Percentiles rank a stretch among this genome's conserved stretches.
Conservation (phyloP, 2,113 vertebrate genomes). For the Podarcis raffonei region DNA sequence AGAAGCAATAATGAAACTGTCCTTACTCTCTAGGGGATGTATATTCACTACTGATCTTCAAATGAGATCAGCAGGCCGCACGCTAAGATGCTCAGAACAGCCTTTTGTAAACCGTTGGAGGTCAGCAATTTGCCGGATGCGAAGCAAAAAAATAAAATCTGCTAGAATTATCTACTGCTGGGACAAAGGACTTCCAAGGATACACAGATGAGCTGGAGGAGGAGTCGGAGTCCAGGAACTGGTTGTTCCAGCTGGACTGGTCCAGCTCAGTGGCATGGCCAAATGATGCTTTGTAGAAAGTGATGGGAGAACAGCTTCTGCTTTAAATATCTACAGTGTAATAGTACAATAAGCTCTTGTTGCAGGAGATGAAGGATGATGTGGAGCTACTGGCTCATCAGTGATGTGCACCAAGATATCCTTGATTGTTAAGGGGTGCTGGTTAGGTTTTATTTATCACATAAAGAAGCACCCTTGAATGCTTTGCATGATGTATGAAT, state of each 20-base stretch:
- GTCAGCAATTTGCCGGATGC: neutral
- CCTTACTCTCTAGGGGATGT: neutral
- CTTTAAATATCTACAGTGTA: neutral
- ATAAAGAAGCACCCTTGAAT: neutral
- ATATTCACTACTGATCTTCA: constrained; percentile 7
- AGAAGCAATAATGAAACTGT: neutral
- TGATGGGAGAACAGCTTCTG: neutral
- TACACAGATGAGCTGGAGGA: neutral
- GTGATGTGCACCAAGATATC: neutral
- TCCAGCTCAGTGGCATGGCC: neutral
- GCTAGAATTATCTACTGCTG: neutral
- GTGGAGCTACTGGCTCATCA: neutral
- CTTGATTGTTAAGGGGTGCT: neutral
- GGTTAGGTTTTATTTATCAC: neutral
- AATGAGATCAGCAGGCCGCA: neutral
- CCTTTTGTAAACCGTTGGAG: neutral
- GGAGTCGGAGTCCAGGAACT: neutral
- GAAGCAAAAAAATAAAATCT: neutral
- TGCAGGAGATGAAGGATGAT: neutral
- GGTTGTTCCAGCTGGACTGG: neutral
- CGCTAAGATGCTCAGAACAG: neutral
- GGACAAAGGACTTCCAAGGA: neutral
- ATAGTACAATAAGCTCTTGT: neutral
- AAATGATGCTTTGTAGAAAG: neutral
- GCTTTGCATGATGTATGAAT: neutral